Evolutionary conservation across 1,140 invertebrate species (phyloP).

Genomic region (Oncopodura yosiiana): DNA sequence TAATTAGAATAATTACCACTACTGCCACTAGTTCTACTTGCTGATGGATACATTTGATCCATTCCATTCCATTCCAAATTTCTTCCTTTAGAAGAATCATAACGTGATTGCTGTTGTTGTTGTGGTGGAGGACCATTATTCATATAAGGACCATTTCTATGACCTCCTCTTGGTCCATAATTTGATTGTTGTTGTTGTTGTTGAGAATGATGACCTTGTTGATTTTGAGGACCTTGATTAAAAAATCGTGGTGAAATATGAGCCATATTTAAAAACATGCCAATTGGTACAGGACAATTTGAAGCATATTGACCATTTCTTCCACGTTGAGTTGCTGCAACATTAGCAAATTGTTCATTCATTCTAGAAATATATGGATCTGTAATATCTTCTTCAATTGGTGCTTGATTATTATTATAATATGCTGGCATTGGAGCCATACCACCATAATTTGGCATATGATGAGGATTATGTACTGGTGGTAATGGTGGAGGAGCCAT

Average conservation of each 20-base stretch:
- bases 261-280: slow-evolving; percentile 89
- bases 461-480: slow-evolving; percentile 53
- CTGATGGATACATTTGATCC: slow-evolving; percentile 25
- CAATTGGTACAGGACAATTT: slow-evolving; percentile 67
- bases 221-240: slow-evolving; percentile 66
- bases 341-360: slow-evolving; percentile 11
- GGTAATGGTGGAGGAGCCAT: slow-evolving; percentile 55
- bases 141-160: no score
- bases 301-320: slow-evolving; percentile 1
- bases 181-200: no score
- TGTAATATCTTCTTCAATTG: not conserved
- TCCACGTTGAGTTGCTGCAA: no score
- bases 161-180: no score
- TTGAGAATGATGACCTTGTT: slow-evolving; percentile 38
- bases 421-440: slow-evolving; percentile 22
- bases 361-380: slow-evolving; percentile 11
- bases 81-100: slow-evolving; percentile 2
- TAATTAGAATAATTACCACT: not conserved
- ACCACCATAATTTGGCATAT: slow-evolving; percentile 43
- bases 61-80: not conserved
- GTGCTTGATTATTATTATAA: slow-evolving; percentile 16
- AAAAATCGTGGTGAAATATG: slow-evolving; percentile 78
- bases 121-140: slow-evolving; percentile 4
- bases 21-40: not conserved
- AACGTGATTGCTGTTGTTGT: not conserved